A percentile compares a stretch with the other conserved stretches of the same genome.
Evolutionary conservation across 2,113 vertebrate species (phyloP).

Genomic region (Rhinichthys klamathensis): DNA sequence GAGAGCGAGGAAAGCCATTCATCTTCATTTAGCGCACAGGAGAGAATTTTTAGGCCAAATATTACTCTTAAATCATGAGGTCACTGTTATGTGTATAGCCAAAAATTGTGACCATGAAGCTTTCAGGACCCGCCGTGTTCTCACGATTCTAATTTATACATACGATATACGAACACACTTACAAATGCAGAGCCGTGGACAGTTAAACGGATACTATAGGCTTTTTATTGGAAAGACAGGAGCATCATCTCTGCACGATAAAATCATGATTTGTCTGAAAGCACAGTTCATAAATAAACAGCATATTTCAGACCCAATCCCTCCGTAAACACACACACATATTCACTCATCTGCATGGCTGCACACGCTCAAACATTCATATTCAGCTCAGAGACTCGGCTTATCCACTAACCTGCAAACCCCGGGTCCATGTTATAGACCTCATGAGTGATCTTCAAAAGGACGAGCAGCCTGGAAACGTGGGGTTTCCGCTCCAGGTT

Average conservation of each 20-base stretch:
- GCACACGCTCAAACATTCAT: constrained; percentile 14
- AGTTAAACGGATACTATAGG: not conserved
- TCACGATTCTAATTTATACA: not conserved
- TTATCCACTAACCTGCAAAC: constrained; percentile 30
- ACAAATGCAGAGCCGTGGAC: not conserved
- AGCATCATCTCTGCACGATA: constrained; percentile 1
- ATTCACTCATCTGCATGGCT: constrained; percentile 34
- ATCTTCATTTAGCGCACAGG: constrained; percentile 48
- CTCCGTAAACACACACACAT: constrained; percentile 28
- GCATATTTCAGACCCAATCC: constrained; percentile 15
- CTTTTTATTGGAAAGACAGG: constrained; percentile 14
- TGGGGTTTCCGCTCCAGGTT: constrained; percentile 21
- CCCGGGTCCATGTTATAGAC: constrained; percentile 9
- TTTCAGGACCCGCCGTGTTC: not conserved
- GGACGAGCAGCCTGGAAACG: constrained; percentile 48
- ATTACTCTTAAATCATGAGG: constrained; percentile 22
- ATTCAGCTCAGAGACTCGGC: constrained; percentile 25
- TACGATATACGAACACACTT: not conserved
- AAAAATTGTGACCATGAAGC: not conserved
- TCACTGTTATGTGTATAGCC: not conserved
- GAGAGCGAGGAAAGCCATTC: constrained; percentile 52
- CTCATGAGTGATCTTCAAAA: constrained; percentile 42
- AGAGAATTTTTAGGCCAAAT: constrained; percentile 8
- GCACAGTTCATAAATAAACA: constrained; percentile 40
- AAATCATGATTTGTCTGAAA: constrained; percentile 1